phyloP scores from a whole-genome alignment of 1,140 invertebrate genomes.

The Leptestheria dahalacensis region DNA sequence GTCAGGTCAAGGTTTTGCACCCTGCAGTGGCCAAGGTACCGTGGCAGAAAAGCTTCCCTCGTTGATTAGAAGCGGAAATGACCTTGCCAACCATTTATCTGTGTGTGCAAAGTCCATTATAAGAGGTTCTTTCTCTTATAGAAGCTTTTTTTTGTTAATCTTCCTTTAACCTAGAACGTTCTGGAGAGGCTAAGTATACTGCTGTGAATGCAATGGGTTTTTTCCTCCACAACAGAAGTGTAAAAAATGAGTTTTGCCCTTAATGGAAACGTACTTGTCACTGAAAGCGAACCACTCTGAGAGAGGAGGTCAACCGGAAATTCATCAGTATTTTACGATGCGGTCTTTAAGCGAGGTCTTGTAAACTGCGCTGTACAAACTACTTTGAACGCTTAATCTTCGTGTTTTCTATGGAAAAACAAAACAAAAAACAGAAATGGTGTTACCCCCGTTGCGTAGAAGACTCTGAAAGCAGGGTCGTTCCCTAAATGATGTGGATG shows the following conservation, averaged over 20 bases:
- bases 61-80: conserved; percentile 6
- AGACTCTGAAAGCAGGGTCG: conserved; percentile 14
- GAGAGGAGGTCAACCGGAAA: conserved; percentile 1
- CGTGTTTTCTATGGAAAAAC: not conserved
- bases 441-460: conserved; percentile 14
- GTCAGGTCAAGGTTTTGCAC: not conserved
- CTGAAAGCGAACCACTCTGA: not conserved
- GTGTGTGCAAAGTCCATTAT: not conserved
- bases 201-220: not conserved
- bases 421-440: not conserved
- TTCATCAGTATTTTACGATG: not conserved
- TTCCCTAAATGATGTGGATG: conserved; percentile 7
- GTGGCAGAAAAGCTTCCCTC: conserved; percentile 8
- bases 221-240: not conserved
- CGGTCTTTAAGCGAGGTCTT: no score
- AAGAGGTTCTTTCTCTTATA: not conserved
- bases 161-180: not conserved
- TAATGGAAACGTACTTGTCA: not conserved
- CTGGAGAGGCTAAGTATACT: not conserved
- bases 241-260: not conserved
- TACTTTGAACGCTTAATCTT: no score
- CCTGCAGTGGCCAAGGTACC: not conserved
- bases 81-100: conserved; percentile 1
- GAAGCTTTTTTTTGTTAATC: not conserved
- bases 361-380: no score